phyloP scores from a whole-genome alignment of 2,797 vertebrate genomes.

The Falco biarmicus region DNA sequence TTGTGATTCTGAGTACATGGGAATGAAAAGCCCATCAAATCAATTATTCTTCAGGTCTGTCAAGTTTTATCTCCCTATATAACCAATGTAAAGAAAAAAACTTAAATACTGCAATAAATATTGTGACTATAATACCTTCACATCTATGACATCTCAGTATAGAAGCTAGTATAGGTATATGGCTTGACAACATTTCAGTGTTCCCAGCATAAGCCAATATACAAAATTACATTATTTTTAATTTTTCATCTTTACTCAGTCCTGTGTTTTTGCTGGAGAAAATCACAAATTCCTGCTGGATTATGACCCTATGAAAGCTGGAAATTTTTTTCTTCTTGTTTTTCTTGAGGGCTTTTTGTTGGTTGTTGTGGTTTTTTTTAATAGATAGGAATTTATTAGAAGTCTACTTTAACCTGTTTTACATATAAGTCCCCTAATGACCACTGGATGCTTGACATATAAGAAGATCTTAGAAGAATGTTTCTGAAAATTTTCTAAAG shows the following conservation, averaged over 20 bases:
- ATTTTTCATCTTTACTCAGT: neutral
- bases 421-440: neutral
- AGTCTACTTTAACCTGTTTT: neutral
- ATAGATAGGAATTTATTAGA: neutral
- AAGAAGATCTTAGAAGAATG: neutral
- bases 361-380: neutral
- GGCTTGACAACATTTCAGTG: neutral
- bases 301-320: neutral
- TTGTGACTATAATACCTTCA: neutral
- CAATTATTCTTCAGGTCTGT: neutral
- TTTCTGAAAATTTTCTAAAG: neutral
- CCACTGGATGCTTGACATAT: neutral
- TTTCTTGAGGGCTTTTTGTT: fast-evolving
- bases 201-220: neutral
- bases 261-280: neutral
- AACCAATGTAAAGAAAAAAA: neutral
- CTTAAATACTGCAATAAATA: neutral
- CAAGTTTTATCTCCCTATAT: neutral
- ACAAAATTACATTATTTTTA: neutral
- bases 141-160: neutral
- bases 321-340: neutral
- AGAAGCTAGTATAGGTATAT: neutral
- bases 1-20: neutral
- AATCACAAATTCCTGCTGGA: neutral
- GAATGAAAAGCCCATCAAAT: neutral